Conservation (phyloP, 2,113 vertebrate species). For the Notarius quadriscutis region DNA sequence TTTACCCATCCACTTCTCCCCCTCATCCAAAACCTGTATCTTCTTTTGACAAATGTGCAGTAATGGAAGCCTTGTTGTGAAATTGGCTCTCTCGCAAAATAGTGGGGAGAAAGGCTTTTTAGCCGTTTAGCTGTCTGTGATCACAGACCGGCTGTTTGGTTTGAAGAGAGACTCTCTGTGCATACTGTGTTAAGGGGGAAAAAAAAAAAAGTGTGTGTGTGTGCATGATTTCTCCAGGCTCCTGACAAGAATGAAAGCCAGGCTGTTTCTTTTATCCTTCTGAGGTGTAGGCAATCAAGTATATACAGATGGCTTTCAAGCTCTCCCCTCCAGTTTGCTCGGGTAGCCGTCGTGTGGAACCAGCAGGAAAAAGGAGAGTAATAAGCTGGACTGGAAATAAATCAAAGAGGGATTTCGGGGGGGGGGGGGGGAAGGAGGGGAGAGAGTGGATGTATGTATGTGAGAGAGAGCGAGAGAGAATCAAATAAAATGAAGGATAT, state of each 20-base stretch:
- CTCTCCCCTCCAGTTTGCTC: conserved; percentile 58
- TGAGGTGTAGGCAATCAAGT: conserved; percentile 66
- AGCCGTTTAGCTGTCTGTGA: conserved; percentile 64
- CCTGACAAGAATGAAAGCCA: conserved; percentile 65
- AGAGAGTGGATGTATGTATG: neutral
- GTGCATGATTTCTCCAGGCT: conserved; percentile 54
- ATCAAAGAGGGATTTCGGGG: conserved; percentile 35
- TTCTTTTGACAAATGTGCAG: conserved; percentile 62
- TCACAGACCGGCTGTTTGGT: conserved; percentile 63
- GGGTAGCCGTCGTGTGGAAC: conserved; percentile 58
- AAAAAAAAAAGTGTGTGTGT: neutral
- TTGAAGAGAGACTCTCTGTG: conserved; percentile 67
- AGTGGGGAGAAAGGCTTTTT: conserved; percentile 65
- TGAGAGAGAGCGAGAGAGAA: conserved; percentile 29
- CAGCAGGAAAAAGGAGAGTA: conserved; percentile 63
- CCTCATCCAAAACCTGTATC: conserved; percentile 44
- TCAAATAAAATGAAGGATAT: conserved; percentile 38
- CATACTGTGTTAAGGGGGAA: conserved; percentile 55
- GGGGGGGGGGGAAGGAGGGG: neutral
- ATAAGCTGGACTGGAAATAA: conserved; percentile 58
- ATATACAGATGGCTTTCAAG: conserved; percentile 65
- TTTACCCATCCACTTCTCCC: neutral
- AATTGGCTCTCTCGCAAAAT: conserved; percentile 70
- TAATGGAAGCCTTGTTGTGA: conserved; percentile 69
- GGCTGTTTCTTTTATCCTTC: conserved; percentile 56